Base-by-base conservation (phyloP, 2,113 vertebrate genomes). In the Podiceps cristatus region DNA sequence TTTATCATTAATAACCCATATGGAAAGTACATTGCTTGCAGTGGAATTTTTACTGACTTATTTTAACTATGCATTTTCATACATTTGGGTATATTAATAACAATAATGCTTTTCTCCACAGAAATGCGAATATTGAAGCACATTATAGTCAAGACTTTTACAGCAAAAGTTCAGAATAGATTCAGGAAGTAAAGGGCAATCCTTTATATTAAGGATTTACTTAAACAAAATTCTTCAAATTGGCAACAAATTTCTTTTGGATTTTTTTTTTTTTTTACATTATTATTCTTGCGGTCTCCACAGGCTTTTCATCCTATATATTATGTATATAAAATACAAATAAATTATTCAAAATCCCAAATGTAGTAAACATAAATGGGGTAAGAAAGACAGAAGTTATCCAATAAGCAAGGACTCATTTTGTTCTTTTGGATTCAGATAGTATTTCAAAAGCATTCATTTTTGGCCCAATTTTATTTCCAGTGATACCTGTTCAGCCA, bases 51-150 rank as follows among this genome's bases (percentile, higher is more conserved):
- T 91, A 73, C 60, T 3, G 7, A 60, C 11, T 82, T 94, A 71
- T 55, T 84, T 92, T 81, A 82, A 72, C 29, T 72, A 31, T 79
- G 50, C 18, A 85, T 85, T 96, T 93, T 79, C 42, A 79, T 82
- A 50, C 18, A 16, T 62, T 93, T 84, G 49, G 24, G 7, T 82
- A 33, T 90, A 78, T 83, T 71, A 89, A 81, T 74, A 93, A 90
- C 17, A 92, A 37, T 52, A 79, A 73, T 56, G 45, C n/a, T 91
- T 91, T 82, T 3, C 52, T 91, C 16, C 91, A 71, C 91, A 91
- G 62, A 94, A 97, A 88, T 93, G 67, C 25, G 91, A 93, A 95
- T 84, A 47, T 5, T 86, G 72, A 68, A 89, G 40, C 19, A 64
- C 10, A 44, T 76, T 73, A 53, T 33, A 69, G 29, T 58, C 35